A percentile compares a stretch with the other conserved stretches of the same genome.
phyloP scores from a whole-genome alignment of 2,888 invertebrate species.

The Agrochola lota region DNA sequence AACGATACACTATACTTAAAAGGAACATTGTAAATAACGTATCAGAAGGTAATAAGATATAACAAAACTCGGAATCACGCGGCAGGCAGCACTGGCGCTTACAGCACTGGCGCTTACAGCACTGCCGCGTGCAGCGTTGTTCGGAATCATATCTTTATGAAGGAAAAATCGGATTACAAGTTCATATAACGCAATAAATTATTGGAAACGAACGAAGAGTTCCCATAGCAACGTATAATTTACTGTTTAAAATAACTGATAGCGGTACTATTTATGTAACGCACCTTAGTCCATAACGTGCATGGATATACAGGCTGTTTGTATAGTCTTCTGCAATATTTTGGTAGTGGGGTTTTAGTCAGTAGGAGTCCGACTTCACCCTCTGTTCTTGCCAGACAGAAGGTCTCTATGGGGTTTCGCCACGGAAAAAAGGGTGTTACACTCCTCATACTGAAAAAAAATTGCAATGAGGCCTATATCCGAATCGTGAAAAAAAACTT shows the following conservation, averaged over 20 bases:
- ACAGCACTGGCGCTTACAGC: too few relatives aligned
- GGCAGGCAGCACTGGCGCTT: too few relatives aligned
- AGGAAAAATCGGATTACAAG: constrained; percentile 29
- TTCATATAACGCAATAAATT: constrained; percentile 13
- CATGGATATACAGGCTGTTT: constrained; percentile 10
- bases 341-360: too few relatives aligned
- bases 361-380: neutral
- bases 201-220: constrained; percentile 10
- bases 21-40: neutral
- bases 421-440: neutral
- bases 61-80: neutral
- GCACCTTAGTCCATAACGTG: constrained; percentile 67
- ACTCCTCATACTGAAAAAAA: neutral
- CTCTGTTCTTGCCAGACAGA: neutral
- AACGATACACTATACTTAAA: neutral
- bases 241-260: constrained; percentile 25
- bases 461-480: too few relatives aligned
- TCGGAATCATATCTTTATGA: neutral
- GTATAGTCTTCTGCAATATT: neutral
- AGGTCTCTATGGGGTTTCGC: neutral
- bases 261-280: constrained; percentile 52
- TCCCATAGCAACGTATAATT: constrained; percentile 12
- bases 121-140: too few relatives aligned
- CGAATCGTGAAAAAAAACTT: neutral
- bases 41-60: neutral